Evolutionary conservation across 1,140 invertebrate genomes (phyloP).

Genomic region (Apis florea): DNA sequence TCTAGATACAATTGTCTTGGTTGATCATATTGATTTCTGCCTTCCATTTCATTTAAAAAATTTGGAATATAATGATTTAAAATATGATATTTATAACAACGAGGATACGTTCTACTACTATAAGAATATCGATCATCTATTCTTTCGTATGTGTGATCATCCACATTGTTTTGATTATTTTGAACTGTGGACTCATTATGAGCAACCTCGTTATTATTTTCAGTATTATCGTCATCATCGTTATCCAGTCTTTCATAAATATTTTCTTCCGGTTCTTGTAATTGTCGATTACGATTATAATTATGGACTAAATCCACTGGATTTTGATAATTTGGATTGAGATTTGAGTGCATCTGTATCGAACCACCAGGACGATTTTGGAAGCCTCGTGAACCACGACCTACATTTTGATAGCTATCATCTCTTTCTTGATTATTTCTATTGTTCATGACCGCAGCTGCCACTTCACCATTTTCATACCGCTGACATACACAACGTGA

Average conservation of each 20-base stretch:
- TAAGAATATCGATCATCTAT: slow-evolving; percentile 68
- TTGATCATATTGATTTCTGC: slow-evolving; percentile 70
- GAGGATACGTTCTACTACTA: slow-evolving; percentile 55
- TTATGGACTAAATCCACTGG: slow-evolving; percentile 69
- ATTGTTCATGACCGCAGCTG: slow-evolving; percentile 74
- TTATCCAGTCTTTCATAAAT: slow-evolving; percentile 77
- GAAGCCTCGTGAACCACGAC: slow-evolving; percentile 54
- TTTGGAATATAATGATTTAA: slow-evolving; percentile 52
- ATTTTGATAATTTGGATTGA: slow-evolving; percentile 77
- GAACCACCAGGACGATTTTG: slow-evolving; percentile 58
- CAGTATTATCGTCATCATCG: slow-evolving; percentile 65
- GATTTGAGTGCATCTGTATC: slow-evolving; percentile 60
- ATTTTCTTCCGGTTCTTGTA: slow-evolving; percentile 75
- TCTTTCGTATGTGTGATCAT: slow-evolving; percentile 75
- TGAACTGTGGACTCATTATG: slow-evolving; percentile 50
- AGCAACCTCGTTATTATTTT: slow-evolving; percentile 36
- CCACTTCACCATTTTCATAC: slow-evolving; percentile 77
- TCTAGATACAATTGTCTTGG: slow-evolving; percentile 68
- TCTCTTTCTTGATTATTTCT: slow-evolving; percentile 66
- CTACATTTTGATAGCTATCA: slow-evolving; percentile 70
- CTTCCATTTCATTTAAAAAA: slow-evolving; percentile 61
- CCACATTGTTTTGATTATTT: slow-evolving; percentile 53
- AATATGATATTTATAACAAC: slow-evolving; percentile 53
- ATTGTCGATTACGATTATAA: slow-evolving; percentile 61
- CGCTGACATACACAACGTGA: slow-evolving; percentile 74